Conservation (phyloP, 2,888 invertebrate species). For the Standfussiana lucernea region DNA sequence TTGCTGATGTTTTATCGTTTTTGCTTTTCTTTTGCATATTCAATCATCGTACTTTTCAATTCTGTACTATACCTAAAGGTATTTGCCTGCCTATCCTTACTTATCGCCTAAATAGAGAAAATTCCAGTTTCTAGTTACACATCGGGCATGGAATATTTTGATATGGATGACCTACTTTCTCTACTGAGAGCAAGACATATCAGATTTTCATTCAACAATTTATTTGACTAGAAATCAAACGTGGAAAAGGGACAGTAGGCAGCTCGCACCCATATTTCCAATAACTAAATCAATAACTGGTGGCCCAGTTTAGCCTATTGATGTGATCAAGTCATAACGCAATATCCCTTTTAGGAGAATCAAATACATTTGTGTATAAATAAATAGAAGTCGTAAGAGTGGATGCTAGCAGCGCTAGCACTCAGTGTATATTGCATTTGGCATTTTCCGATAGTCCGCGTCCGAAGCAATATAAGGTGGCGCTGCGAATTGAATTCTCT, state of each 20-base stretch:
- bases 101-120: background rate
- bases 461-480: slow-evolving; percentile 34
- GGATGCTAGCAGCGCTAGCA: slow-evolving; percentile 47
- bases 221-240: slow-evolving; percentile 28
- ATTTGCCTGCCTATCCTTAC: background rate
- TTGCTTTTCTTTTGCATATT: slow-evolving; percentile 8
- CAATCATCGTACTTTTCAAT: background rate
- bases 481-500: slow-evolving; percentile 16
- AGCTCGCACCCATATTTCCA: slow-evolving; percentile 20
- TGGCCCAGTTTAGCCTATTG: slow-evolving; percentile 35
- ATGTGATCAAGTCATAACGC: slow-evolving; percentile 32
- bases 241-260: slow-evolving; percentile 5
- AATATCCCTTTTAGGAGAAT: slow-evolving; percentile 44
- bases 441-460: slow-evolving; percentile 46
- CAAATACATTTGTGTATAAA: slow-evolving; percentile 40
- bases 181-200: slow-evolving; percentile 9
- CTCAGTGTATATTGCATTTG: slow-evolving; percentile 61
- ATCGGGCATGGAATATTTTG: background rate
- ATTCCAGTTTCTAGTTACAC: slow-evolving; percentile 1
- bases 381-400: slow-evolving; percentile 42
- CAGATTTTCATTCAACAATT: slow-evolving; percentile 22
- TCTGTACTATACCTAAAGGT: background rate
- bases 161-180: slow-evolving; percentile 3
- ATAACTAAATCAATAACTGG: slow-evolving; percentile 23
- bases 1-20: background rate